Percentiles rank a stretch among this genome's conserved stretches.
Evolutionary conservation across 1,140 invertebrate species (phyloP).

Genomic region (Megalonaias nervosa): DNA sequence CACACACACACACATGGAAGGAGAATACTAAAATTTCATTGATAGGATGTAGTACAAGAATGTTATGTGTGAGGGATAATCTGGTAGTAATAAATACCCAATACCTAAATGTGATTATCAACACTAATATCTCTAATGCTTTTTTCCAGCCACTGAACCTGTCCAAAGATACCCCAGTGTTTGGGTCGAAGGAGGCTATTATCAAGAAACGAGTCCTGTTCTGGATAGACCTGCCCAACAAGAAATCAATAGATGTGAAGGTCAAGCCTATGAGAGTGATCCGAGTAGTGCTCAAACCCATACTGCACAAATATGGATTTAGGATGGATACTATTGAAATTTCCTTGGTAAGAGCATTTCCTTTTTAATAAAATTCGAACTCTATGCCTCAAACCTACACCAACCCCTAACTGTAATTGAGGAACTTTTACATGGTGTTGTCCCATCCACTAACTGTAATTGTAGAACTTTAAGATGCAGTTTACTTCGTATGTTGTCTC

Average conservation of each 20-base stretch:
- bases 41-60: no score
- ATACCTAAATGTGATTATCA: no score
- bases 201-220: slow-evolving; percentile 89
- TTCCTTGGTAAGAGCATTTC: slow-evolving; percentile 57
- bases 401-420: neutral
- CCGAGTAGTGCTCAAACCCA: slow-evolving; percentile 87
- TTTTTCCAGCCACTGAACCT: slow-evolving; percentile 78
- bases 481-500: no score
- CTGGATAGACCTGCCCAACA: slow-evolving; percentile 86
- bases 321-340: slow-evolving; percentile 79
- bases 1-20: no score
- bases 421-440: neutral
- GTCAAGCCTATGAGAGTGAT: slow-evolving; percentile 87
- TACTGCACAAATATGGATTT: slow-evolving; percentile 87
- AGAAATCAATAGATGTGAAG: slow-evolving; percentile 88
- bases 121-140: neutral
- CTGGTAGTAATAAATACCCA: no score
- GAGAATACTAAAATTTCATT: no score
- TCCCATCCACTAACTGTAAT: neutral
- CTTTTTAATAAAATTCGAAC: neutral
- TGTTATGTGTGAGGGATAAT: no score
- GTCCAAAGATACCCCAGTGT: slow-evolving; percentile 78
- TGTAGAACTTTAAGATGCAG: neutral
- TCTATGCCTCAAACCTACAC: neutral
- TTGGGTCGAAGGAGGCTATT: slow-evolving; percentile 85